These are phyloP conservation scores for Lasioglossum morio DNA, from an alignment of 2,888 invertebrate genomes.

Conservation along the genomic window DNA sequence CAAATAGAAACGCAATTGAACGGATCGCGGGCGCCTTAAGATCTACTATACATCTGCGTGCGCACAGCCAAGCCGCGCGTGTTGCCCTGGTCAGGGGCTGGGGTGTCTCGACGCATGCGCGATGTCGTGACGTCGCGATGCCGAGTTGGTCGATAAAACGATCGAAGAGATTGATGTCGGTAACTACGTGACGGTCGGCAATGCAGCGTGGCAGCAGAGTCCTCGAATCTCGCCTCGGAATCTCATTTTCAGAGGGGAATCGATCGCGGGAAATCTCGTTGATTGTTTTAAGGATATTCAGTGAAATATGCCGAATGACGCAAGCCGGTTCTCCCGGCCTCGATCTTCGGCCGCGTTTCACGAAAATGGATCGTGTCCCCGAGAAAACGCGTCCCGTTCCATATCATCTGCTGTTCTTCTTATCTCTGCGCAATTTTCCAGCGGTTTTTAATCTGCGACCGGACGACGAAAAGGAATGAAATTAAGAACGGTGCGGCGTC, in stretches of 20 bases:
- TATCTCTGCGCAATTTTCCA: conserved; percentile 7
- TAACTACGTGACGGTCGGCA: background rate
- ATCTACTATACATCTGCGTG: background rate
- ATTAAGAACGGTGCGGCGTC: background rate
- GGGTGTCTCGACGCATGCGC: background rate
- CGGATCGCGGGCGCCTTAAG: background rate
- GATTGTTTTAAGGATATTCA: background rate
- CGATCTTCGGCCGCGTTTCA: background rate
- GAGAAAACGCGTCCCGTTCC: conserved; percentile 19
- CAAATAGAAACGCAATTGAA: background rate
- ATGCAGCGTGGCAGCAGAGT: background rate
- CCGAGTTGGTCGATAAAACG: background rate
- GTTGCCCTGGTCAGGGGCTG: background rate
- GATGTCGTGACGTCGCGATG: background rate
- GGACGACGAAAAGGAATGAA: background rate
- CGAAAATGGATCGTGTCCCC: background rate
- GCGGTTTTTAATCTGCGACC: conserved; percentile 36
- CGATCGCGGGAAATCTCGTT: background rate
- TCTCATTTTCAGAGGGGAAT: background rate
- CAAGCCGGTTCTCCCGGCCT: background rate
- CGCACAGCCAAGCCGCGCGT: background rate
- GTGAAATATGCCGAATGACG: background rate
- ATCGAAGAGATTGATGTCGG: conserved; percentile 4
- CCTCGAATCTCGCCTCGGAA: background rate
- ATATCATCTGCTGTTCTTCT: background rate